Conservation (phyloP, 2,113 vertebrate species). For the Nycticebus coucang region DNA sequence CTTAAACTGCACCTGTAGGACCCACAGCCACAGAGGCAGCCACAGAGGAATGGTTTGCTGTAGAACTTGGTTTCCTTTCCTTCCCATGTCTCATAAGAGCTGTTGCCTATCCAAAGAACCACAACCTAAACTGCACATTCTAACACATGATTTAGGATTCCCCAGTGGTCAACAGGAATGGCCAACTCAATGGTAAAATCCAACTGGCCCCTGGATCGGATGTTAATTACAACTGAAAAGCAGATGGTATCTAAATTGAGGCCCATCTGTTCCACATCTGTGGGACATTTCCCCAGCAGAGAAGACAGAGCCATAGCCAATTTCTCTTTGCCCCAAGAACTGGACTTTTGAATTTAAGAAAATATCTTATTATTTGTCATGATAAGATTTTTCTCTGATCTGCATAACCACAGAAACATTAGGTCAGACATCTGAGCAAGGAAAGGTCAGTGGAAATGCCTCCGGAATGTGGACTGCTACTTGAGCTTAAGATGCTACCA, state of each 20-base stretch:
- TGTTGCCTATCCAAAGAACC: conserved; percentile 46
- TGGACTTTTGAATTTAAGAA: conserved; percentile 52
- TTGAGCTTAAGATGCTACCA: conserved; percentile 29
- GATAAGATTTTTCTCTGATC: conserved; percentile 71
- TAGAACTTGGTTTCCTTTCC: conserved; percentile 31
- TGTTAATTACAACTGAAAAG: conserved; percentile 71
- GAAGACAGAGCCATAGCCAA: conserved; percentile 51
- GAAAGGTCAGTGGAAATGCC: conserved; percentile 46
- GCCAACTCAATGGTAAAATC: conserved; percentile 55
- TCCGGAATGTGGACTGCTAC: not conserved
- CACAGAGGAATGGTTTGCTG: not conserved
- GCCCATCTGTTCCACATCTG: conserved; percentile 69
- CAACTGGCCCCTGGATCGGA: conserved; percentile 7
- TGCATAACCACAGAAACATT: conserved; percentile 62
- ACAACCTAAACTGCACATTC: conserved; percentile 59
- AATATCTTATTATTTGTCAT: conserved; percentile 68
- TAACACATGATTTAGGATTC: conserved; percentile 62
- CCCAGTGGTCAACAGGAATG: conserved; percentile 3
- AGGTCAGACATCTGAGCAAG: conserved; percentile 30
- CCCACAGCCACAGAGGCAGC: not conserved
- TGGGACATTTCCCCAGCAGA: conserved; percentile 45
- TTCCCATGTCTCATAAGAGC: not conserved
- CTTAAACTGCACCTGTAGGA: not conserved
- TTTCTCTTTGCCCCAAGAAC: conserved; percentile 52
- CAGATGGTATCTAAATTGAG: conserved; percentile 63